Evolutionary conservation across 2,888 invertebrate species (phyloP).

Genomic region (Nephrotoma appendiculata): DNA sequence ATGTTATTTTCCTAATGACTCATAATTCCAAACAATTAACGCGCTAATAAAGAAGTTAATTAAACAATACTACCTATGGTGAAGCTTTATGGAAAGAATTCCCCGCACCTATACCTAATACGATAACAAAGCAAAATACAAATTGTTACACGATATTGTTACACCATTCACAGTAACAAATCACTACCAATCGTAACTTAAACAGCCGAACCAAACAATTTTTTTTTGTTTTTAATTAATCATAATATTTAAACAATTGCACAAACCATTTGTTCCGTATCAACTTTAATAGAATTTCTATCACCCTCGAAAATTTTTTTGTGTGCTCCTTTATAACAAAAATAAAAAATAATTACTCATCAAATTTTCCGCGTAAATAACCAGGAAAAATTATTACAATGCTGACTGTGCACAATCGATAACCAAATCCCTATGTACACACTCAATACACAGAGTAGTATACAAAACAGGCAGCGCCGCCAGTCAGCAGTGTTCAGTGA

Average conservation of each 20-base stretch:
- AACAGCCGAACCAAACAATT: neutral
- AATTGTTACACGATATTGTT: neutral
- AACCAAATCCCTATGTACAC: neutral
- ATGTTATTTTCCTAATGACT: neutral
- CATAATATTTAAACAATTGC: neutral
- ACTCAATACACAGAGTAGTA: neutral
- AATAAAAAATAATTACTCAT: neutral
- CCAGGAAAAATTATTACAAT: neutral
- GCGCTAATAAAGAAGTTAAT: neutral
- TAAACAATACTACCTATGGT: neutral
- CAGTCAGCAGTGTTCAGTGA: neutral
- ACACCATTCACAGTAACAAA: neutral
- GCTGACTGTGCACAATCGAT: neutral
- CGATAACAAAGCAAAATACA: neutral
- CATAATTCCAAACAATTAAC: neutral
- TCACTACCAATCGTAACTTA: neutral
- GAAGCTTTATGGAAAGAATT: neutral
- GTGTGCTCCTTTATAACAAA: neutral
- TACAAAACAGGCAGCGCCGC: neutral
- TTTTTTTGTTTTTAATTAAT: neutral
- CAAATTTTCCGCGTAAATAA: neutral
- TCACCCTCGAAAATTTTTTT: neutral
- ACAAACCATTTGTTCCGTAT: neutral
- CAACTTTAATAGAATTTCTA: neutral
- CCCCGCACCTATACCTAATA: neutral